Evolutionary conservation across 2,113 vertebrate species (phyloP).

Genomic region (Rhinogobius similis): DNA sequence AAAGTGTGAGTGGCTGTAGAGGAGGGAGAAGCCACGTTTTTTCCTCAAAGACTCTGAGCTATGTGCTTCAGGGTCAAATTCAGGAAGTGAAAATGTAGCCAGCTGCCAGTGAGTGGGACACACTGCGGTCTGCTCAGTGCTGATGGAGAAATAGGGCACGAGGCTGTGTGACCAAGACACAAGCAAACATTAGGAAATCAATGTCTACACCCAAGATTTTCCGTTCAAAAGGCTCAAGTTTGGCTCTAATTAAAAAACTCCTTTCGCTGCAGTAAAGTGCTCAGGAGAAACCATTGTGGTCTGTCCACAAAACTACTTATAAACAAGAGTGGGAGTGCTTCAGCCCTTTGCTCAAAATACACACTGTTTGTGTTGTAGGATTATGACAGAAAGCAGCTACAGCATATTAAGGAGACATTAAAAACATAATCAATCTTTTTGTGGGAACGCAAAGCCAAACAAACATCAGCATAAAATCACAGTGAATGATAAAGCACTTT

Average conservation of each 20-base stretch:
- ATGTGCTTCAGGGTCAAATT: conserved; percentile 70
- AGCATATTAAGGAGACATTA: conserved; percentile 14
- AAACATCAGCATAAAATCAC: neutral
- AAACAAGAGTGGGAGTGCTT: conserved; percentile 72
- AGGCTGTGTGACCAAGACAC: conserved; percentile 26
- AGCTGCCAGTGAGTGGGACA: conserved; percentile 30
- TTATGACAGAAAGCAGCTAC: conserved; percentile 51
- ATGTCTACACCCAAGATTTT: conserved; percentile 41
- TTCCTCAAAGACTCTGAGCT: conserved; percentile 65
- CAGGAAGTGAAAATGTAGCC: conserved; percentile 76
- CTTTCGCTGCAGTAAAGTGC: conserved; percentile 64
- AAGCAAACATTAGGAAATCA: conserved; percentile 69
- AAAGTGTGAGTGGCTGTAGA: conserved; percentile 10
- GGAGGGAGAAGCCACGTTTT: conserved; percentile 51
- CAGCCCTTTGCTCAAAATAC: conserved; percentile 66
- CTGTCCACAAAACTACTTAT: conserved; percentile 73
- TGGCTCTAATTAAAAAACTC: conserved; percentile 51
- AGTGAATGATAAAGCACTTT: neutral
- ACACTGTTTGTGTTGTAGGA: conserved; percentile 49
- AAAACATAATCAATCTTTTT: neutral
- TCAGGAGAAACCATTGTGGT: conserved; percentile 68
- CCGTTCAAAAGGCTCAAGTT: conserved; percentile 50
- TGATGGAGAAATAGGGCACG: conserved; percentile 56
- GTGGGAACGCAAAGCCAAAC: neutral
- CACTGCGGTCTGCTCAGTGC: conserved; percentile 33